Conservation (phyloP, 2,113 vertebrate genomes). For the Gallinago paraguaiae region DNA sequence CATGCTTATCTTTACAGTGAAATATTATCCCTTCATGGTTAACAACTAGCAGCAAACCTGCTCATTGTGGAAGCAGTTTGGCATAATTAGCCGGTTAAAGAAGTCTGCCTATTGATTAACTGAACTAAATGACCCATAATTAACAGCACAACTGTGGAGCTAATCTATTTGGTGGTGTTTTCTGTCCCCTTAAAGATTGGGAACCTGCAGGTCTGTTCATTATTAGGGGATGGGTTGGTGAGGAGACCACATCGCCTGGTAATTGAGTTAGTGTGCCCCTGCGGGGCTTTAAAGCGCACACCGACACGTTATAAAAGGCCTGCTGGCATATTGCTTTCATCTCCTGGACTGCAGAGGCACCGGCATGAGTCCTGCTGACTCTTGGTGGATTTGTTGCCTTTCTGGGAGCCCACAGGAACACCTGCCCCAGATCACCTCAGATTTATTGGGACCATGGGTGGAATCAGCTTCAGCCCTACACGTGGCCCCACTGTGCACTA, state of each 20-base stretch:
- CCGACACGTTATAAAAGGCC: neutral
- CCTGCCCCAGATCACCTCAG: neutral
- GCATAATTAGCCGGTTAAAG: conserved; percentile 70
- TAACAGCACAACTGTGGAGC: conserved; percentile 53
- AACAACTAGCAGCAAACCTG: conserved; percentile 54
- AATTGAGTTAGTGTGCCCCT: neutral
- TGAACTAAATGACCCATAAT: conserved; percentile 73
- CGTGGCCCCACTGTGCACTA: accelerated
- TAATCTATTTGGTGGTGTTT: conserved; percentile 55
- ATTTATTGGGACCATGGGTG: neutral
- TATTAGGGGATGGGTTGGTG: neutral
- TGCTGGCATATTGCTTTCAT: neutral
- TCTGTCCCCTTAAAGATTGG: conserved; percentile 1
- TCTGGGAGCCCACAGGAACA: neutral
- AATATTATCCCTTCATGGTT: conserved; percentile 66
- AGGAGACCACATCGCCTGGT: neutral
- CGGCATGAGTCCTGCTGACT: neutral
- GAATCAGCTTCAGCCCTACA: neutral
- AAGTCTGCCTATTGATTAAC: conserved; percentile 72
- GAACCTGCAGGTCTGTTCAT: conserved; percentile 24
- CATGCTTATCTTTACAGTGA: conserved; percentile 24
- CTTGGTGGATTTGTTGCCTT: neutral
- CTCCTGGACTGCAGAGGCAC: neutral
- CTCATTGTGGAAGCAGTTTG: conserved; percentile 54
- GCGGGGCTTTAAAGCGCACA: neutral